Evolutionary conservation across 2,113 vertebrate species (phyloP).

Genomic region (Emydocephalus ijimae): DNA sequence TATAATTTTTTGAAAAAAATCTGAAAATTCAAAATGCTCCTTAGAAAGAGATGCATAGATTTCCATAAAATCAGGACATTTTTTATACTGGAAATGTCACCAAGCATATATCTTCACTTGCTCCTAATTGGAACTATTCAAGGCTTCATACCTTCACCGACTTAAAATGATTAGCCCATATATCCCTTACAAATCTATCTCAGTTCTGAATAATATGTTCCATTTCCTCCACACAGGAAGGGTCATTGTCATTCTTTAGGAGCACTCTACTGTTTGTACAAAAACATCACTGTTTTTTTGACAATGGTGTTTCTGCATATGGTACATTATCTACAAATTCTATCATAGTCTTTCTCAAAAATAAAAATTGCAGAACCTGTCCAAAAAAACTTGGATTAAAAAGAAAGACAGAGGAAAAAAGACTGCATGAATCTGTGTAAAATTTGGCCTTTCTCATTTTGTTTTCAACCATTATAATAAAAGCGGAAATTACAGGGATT

Average conservation of each 20-base stretch:
- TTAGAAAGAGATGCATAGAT: background rate
- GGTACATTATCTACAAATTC: background rate
- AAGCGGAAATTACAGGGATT: background rate
- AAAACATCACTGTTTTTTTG: background rate
- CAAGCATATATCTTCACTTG: background rate
- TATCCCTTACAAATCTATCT: background rate
- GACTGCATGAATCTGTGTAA: background rate
- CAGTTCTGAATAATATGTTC: background rate
- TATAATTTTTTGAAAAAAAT: background rate
- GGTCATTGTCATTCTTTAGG: background rate
- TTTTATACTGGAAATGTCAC: background rate
- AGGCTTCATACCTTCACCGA: background rate
- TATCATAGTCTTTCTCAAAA: background rate
- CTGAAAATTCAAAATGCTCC: background rate
- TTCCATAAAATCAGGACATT: background rate
- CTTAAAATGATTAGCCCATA: background rate
- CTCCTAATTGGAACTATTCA: background rate
- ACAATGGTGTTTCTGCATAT: background rate
- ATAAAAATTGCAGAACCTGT: background rate
- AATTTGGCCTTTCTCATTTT: background rate
- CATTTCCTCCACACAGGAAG: background rate
- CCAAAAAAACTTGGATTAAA: background rate
- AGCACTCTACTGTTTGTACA: background rate
- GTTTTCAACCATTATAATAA: background rate
- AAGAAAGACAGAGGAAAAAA: background rate